These are phyloP conservation scores for Dryomyza anilis DNA, from an alignment of 2,888 invertebrate species.

Conservation along the genomic window DNA sequence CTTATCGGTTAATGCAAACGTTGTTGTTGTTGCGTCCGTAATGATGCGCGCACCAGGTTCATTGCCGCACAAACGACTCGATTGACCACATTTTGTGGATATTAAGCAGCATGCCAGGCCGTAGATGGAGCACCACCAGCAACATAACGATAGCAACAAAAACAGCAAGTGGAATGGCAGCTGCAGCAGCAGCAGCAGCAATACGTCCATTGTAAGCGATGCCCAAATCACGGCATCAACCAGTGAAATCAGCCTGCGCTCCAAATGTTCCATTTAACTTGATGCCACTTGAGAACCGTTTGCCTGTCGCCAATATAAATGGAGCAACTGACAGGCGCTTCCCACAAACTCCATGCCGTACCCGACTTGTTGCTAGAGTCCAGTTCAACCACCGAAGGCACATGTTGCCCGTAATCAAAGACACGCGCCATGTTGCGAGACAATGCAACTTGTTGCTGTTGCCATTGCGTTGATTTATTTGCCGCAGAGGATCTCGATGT, in stretches of 20 bases:
- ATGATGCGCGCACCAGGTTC: conserved; percentile 10
- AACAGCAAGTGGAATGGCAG: neutral
- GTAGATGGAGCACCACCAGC: neutral
- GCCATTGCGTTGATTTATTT: too few relatives aligned
- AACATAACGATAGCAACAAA: neutral
- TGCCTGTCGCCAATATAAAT: neutral
- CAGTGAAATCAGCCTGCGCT: conserved; percentile 3
- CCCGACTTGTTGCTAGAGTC: neutral
- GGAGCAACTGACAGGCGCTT: neutral
- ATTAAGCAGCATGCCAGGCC: conserved; percentile 7
- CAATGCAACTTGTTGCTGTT: neutral
- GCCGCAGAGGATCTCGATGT: too few relatives aligned
- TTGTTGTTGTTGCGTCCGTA: neutral
- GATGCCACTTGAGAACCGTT: neutral
- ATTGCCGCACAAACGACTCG: conserved; percentile 4
- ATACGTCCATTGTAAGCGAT: neutral
- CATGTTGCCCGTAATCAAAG: conserved; percentile 15
- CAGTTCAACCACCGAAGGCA: neutral
- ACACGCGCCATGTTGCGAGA: conserved; percentile 15
- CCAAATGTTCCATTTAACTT: conserved; percentile 17
- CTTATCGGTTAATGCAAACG: too few relatives aligned
- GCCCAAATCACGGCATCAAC: neutral
- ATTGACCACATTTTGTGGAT: conserved; percentile 16
- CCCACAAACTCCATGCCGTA: neutral
- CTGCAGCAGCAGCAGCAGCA: neutral